Evolutionary conservation across 2,113 vertebrate species (phyloP), one percentile per base, ranked within the genome.

Genomic region (Paradoxurus hermaphroditus): DNA sequence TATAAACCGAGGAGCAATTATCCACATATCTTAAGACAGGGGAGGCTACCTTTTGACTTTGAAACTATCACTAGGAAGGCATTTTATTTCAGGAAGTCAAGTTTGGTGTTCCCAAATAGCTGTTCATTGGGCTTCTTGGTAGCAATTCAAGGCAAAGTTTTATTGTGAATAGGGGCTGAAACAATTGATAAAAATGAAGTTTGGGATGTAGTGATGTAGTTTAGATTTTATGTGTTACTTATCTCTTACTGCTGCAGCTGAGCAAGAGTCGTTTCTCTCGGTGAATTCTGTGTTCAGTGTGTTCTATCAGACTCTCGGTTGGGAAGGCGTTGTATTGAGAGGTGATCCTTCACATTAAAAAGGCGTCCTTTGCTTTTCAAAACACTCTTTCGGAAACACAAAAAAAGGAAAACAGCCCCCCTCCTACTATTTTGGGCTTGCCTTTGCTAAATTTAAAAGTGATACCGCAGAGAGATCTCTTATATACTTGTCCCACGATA

Each of bases 1-100:
- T 97, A 91, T 27, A 92, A 97, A 96, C 91, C 1, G 1, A 95
- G 68, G 81, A 92, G 65, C 91, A 94, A n/a, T 96, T 92, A 91
- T 36, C 44, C 6, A 67, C 68, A 10, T 62, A 63, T 90, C 83
- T 92, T 85, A 77, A 97, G 72, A 97, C 39, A 19, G 41, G 49
- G 46, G 11, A 27, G 41, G 14, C 53, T 23, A 56, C 51, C 67
- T 86, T 95, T 97, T 94, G 97, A 96, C 91, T 96, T 92, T 90
- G 73, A 75, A 92, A 92, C 87, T 97, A 77, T 46, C 87, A 49
- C 49, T 51, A 79, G 51, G 23, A 92, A 16, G 72, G 6, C n/a
- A 62, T 96, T 95, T 95, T 70, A 44, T 85, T 92, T 95, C 63
- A 84, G 51, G n/a, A 92, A 85, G 83, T 93, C 34, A 81, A 15